Evolutionary conservation across 1,140 invertebrate genomes (phyloP).

Genomic region (Apis laboriosa): DNA sequence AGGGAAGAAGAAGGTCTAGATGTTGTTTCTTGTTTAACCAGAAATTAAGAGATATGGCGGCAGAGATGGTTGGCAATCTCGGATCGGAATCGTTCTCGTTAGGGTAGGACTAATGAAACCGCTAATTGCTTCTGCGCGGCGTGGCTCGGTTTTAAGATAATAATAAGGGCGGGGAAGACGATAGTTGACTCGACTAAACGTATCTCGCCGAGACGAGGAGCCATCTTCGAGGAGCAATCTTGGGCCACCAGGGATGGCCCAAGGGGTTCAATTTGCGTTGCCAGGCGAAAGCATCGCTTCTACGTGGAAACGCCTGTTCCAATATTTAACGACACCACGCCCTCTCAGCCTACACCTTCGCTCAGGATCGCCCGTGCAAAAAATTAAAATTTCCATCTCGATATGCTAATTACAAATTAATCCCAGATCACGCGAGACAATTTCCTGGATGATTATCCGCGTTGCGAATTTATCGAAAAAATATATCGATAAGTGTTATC

Average conservation of each 20-base stretch:
- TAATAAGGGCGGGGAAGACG: constrained; percentile 51
- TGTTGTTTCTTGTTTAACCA: background rate
- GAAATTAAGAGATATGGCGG: background rate
- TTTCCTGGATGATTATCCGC: too few relatives aligned
- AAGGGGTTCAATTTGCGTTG: constrained; percentile 60
- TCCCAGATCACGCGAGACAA: too few relatives aligned
- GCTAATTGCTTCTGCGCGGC: constrained; percentile 44
- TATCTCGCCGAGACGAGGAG: constrained; percentile 50
- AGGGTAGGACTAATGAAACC: constrained; percentile 21
- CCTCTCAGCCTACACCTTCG: background rate
- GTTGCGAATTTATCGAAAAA: too few relatives aligned
- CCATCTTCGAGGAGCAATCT: constrained; percentile 62
- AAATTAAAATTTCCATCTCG: background rate
- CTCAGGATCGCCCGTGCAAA: background rate
- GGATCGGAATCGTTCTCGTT: background rate
- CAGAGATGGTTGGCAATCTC: constrained; percentile 1
- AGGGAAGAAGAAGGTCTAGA: too few relatives aligned
- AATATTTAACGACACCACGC: constrained; percentile 57
- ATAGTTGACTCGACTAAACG: constrained; percentile 50
- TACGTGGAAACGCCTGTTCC: constrained; percentile 38
- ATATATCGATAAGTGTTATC: too few relatives aligned
- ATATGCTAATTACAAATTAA: too few relatives aligned
- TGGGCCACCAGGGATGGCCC: constrained; percentile 55
- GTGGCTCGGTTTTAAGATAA: constrained; percentile 45
- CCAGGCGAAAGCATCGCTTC: constrained; percentile 30